Evolutionary conservation across 64 coral and sea anemone species (phyloP), one percentile per base, ranked within the genome.

Genomic region (Hydrozoanthus tunicans): DNA sequence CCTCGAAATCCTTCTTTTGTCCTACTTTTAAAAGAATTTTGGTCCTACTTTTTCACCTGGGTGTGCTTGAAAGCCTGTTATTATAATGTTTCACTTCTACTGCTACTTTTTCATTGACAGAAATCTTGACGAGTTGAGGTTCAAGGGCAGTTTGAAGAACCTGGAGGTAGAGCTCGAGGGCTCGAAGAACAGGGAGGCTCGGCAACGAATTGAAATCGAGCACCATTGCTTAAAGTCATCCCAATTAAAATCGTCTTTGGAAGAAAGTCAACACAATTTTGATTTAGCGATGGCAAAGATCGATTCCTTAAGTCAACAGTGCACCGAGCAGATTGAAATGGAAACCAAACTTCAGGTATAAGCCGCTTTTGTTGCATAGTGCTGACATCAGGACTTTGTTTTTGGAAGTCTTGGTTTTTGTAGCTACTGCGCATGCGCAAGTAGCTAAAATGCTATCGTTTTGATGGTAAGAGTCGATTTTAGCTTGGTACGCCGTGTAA

Each of bases 261-360:
- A 90, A 53, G 88, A 94, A 58, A 94, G 70, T 77, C 73, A 23
- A 1, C 59, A 83, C 26, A 84, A 90, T 64, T 63, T 94, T 20
- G 79, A 94, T 6, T n/a, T 85, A 57, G 62, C 93, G 2, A 90
- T 81, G 78, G 56, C 17, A 20, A 94, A 94, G 70, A 65, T 94
- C 13, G 89, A 91, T 59, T 91, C 93, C 3, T 69, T 94, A 53
- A 82, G 93, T 25, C 79, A 85, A 62, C 93, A 94, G 88, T 94
- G 60, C 77, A 90, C 80, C 58, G 82, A 94, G 6, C 89, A 81
- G 6, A 91, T 94, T 78, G 88, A 94, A 13, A 89, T 77, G 17
- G 86, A 94, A 32, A 58, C 89, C 51, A 70, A 26, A 94, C 13
- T 94, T 70, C 77, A 58, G 93, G 93, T 94, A 84, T 59, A 9